phyloP scores from a whole-genome alignment of 2,888 invertebrate genomes.

The Microdon myrmicae region DNA sequence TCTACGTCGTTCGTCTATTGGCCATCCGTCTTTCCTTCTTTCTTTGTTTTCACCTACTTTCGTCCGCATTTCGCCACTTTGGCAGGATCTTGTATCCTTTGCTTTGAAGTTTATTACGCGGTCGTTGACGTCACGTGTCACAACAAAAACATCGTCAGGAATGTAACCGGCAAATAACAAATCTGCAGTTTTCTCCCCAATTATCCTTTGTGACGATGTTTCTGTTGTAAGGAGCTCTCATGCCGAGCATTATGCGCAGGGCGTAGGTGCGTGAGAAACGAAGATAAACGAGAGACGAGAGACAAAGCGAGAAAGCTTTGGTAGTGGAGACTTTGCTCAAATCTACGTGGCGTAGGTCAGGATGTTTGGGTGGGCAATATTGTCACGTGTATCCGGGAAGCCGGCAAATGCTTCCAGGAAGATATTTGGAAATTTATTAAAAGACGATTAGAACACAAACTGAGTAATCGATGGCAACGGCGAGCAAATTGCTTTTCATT shows the following conservation, averaged over 20 bases:
- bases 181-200: conserved; percentile 33
- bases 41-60: conserved; percentile 34
- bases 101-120: conserved; percentile 35
- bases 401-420: conserved; percentile 4
- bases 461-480: conserved; percentile 7
- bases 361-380: conserved; percentile 10
- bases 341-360: conserved; percentile 36
- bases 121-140: conserved; percentile 46
- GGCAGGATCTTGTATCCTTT: neutral
- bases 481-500: too few species aligned
- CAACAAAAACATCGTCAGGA: conserved; percentile 8
- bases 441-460: conserved; percentile 4
- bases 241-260: conserved; percentile 28
- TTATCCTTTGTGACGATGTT: conserved; percentile 40
- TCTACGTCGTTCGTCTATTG: conserved; percentile 6
- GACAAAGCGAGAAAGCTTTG: conserved; percentile 3
- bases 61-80: conserved; percentile 40
- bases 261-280: neutral
- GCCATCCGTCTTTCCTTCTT: conserved; percentile 11
- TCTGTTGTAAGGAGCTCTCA: too few species aligned
- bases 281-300: conserved; percentile 9
- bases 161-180: conserved; percentile 45
- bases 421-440: conserved; percentile 1
- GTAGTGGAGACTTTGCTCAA: conserved; percentile 17
- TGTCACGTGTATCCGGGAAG: conserved; percentile 11